Base-by-base conservation (phyloP, 2,113 vertebrate species). In the Carettochelys insculpta region DNA sequence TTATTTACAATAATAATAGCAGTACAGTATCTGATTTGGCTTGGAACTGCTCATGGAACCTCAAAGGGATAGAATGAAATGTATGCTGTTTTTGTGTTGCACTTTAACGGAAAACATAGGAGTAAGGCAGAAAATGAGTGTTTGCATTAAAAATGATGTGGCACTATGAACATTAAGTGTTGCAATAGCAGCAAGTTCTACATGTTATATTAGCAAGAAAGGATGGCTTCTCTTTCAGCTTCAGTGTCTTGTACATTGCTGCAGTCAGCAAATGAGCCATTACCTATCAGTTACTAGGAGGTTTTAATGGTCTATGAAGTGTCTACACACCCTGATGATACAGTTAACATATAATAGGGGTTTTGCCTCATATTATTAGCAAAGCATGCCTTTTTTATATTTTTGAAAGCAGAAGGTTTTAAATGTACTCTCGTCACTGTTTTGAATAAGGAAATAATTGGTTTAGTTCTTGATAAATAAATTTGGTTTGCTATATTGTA, bases 91-190 rank as follows among this genome's bases (percentile, higher is more conserved):
- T 97, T 96, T 91, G 85, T 96, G 93, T 97, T 97, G 90, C 92
- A 93, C 97, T 97, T 94, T 97, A 96, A 96, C 97, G 92, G 94
- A 90, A 97, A 97, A 95, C 93, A 80, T 92, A 95, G 96, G 91
- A 96, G 95, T 94, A 91, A 96, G 93, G 88, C 92, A 95, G 94
- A 96, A 97, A 97, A 97, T 97, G 94, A 98, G 95, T 97, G 96
- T 97, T 97, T 98, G 95, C 96, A 95, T 97, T 98, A 97, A 97
- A 98, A 97, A 97, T 97, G 65, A 96, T 97, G 96, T n/a, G 75
- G 92, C 94, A 88, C 93, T 95, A 34, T 65, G 88, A 95, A 90
- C 94, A 96, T 97, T 97, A 97, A 97, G 95, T 96, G 97, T 95
- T 97, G 92, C 95, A 94, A 68, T 73, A 96, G 96, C 92, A 97